phyloP scores from a whole-genome alignment of 2,797 vertebrate genomes.

The Crax fasciolata region DNA sequence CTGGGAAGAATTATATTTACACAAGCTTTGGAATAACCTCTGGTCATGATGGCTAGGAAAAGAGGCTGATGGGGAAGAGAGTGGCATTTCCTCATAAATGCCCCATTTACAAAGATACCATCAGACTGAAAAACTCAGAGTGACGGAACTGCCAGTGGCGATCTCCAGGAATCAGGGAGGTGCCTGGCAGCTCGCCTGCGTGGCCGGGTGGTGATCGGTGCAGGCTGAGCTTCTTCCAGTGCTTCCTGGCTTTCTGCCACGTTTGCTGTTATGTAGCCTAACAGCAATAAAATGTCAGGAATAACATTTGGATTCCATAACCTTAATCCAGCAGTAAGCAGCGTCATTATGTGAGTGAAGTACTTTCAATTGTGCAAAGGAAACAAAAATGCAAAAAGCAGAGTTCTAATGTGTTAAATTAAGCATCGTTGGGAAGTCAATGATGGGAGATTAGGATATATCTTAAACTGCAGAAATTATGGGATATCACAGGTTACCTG shows the following conservation, averaged over 20 bases:
- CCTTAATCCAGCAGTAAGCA: neutral
- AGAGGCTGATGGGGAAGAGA: neutral
- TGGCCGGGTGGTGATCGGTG: neutral
- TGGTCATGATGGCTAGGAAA: neutral
- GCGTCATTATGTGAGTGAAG: neutral
- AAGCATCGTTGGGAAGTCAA: neutral
- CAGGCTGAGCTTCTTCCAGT: neutral
- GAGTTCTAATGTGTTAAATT: neutral
- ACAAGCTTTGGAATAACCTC: neutral
- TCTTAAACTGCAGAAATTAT: neutral
- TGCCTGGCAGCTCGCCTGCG: neutral
- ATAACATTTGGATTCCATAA: neutral
- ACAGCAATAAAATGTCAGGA: neutral
- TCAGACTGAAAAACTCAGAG: neutral
- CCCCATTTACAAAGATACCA: neutral
- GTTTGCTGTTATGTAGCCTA: neutral
- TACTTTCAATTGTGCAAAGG: neutral
- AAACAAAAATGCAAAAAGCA: neutral
- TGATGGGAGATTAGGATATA: neutral
- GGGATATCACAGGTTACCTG: neutral
- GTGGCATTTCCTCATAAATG: slow-evolving; percentile 7
- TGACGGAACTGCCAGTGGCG: neutral
- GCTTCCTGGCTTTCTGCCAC: neutral
- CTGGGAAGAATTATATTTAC: neutral
- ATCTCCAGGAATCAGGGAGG: neutral